Conservation (phyloP, 2,797 vertebrate genomes). For the Enteromius unitaeniatus region DNA sequence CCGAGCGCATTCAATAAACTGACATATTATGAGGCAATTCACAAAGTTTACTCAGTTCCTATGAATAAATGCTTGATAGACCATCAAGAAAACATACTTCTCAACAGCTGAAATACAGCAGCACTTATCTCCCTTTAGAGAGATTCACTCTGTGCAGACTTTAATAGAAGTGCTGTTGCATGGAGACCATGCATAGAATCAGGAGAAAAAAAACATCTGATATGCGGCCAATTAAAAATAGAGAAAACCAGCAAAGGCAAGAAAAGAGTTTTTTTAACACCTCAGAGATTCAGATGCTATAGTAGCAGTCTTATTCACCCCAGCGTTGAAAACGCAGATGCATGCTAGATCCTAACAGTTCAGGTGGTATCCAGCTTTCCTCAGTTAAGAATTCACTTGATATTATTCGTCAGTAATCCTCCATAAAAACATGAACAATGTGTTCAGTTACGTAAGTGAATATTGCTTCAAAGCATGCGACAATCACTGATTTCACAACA, state of each 20-base stretch:
- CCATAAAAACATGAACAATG: background rate
- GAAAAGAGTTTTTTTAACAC: slow-evolving; percentile 12
- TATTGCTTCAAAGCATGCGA: slow-evolving; percentile 35
- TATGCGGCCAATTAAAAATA: slow-evolving; percentile 69
- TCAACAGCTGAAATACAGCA: slow-evolving; percentile 36
- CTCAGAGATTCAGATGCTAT: background rate
- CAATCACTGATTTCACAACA: slow-evolving; percentile 40
- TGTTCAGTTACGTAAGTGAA: slow-evolving; percentile 2
- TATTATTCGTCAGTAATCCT: background rate
- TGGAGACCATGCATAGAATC: slow-evolving; percentile 63
- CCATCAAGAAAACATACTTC: slow-evolving; percentile 53
- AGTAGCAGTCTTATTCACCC: background rate
- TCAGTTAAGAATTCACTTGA: slow-evolving; percentile 8
- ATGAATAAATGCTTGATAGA: slow-evolving; percentile 27
- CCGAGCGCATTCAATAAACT: slow-evolving; percentile 39
- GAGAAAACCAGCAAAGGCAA: slow-evolving; percentile 45
- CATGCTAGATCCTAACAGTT: background rate
- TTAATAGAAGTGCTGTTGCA: slow-evolving; percentile 66
- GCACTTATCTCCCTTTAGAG: slow-evolving; percentile 38
- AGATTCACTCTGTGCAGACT: slow-evolving; percentile 48
- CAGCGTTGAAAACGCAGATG: background rate
- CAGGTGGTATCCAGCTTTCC: background rate
- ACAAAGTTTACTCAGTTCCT: slow-evolving; percentile 60
- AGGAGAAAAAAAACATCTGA: slow-evolving; percentile 64
- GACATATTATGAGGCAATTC: slow-evolving; percentile 41